phyloP scores from a whole-genome alignment of 2,797 vertebrate species.

The Macropodus opercularis region DNA sequence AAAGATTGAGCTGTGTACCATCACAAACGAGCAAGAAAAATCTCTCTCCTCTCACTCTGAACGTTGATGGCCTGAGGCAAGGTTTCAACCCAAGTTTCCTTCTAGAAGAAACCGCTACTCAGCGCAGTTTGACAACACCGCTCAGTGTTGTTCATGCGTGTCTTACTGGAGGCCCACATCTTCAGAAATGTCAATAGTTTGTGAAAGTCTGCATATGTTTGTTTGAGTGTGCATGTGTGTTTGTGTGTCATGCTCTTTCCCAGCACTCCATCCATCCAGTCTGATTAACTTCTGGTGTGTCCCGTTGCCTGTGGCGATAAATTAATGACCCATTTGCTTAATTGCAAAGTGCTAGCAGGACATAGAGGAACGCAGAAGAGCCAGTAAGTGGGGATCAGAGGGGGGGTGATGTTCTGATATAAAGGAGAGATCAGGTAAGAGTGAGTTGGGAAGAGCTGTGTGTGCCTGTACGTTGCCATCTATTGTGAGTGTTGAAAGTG shows the following conservation, averaged over 20 bases:
- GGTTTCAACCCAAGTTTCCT: slow-evolving; percentile 60
- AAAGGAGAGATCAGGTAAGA: slow-evolving; percentile 35
- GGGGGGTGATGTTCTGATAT: slow-evolving; percentile 18
- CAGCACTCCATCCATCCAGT: slow-evolving; percentile 70
- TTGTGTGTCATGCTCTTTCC: slow-evolving; percentile 30
- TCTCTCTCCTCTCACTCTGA: slow-evolving; percentile 49
- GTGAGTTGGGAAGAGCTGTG: slow-evolving; percentile 1
- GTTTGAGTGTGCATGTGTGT: slow-evolving; percentile 12
- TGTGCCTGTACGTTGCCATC: slow-evolving; percentile 6
- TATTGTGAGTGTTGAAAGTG: slow-evolving; percentile 27
- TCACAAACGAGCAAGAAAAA: slow-evolving; percentile 41
- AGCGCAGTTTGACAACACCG: slow-evolving; percentile 54
- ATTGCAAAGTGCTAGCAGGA: slow-evolving; percentile 69
- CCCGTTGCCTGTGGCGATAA: slow-evolving; percentile 71
- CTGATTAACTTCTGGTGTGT: slow-evolving; percentile 74
- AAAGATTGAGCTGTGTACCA: slow-evolving; percentile 36
- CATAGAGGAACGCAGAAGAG: slow-evolving; percentile 43
- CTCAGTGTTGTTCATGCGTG: slow-evolving; percentile 54
- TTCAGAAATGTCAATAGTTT: slow-evolving; percentile 63
- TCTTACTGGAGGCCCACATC: slow-evolving; percentile 55
- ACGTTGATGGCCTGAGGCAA: slow-evolving; percentile 53
- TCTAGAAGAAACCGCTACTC: slow-evolving; percentile 55
- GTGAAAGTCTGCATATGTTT: slow-evolving; percentile 21
- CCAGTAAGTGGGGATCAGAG: slow-evolving; percentile 16
- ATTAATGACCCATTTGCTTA: slow-evolving; percentile 82